A percentile compares a stretch with the other conserved stretches of the same genome.
phyloP scores from a whole-genome alignment of 2,888 invertebrate species.

The Melipona beecheii region DNA sequence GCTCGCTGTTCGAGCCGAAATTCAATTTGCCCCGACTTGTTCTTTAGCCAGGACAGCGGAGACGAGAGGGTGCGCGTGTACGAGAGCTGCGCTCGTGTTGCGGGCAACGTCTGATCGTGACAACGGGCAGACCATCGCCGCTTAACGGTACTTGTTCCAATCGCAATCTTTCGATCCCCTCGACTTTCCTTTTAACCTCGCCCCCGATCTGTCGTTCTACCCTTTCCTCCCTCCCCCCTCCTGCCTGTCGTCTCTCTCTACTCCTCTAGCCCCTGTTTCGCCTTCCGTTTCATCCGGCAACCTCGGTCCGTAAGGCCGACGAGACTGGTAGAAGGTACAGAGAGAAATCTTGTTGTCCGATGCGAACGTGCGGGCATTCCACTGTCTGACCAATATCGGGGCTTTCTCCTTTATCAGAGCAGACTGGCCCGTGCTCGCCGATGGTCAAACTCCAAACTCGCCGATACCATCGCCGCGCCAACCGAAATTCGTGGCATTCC shows the following conservation, averaged over 20 bases:
- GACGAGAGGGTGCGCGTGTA: slow-evolving; percentile 38
- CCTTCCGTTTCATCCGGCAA: slow-evolving; percentile 15
- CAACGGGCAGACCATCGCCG: slow-evolving; percentile 65
- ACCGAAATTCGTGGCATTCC: slow-evolving; percentile 70
- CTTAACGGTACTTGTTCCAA: slow-evolving; percentile 60
- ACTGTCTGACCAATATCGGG: slow-evolving; percentile 76
- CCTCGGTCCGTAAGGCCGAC: slow-evolving; percentile 61
- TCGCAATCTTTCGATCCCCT: slow-evolving; percentile 60
- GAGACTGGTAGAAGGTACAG: slow-evolving; percentile 64
- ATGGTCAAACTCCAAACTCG: slow-evolving; percentile 60
- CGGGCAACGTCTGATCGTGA: slow-evolving; percentile 67
- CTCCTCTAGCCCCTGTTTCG: background rate
- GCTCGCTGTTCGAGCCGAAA: slow-evolving; percentile 29
- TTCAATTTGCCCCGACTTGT: slow-evolving; percentile 66
- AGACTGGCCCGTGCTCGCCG: slow-evolving; percentile 33
- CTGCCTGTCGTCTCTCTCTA: slow-evolving; percentile 37
- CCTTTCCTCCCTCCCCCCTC: background rate
- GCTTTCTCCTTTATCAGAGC: slow-evolving; percentile 71
- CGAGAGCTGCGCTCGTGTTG: slow-evolving; percentile 36
- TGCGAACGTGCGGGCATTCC: slow-evolving; percentile 71
- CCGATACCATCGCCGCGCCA: slow-evolving; percentile 45
- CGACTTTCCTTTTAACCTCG: slow-evolving; percentile 53
- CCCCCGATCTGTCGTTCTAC: background rate
- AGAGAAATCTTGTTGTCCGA: slow-evolving; percentile 76
- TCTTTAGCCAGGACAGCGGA: slow-evolving; percentile 31